Evolutionary conservation across 2,797 vertebrate genomes (phyloP), one percentile per base, ranked within the genome.

Genomic region (Epinephelus coioides): DNA sequence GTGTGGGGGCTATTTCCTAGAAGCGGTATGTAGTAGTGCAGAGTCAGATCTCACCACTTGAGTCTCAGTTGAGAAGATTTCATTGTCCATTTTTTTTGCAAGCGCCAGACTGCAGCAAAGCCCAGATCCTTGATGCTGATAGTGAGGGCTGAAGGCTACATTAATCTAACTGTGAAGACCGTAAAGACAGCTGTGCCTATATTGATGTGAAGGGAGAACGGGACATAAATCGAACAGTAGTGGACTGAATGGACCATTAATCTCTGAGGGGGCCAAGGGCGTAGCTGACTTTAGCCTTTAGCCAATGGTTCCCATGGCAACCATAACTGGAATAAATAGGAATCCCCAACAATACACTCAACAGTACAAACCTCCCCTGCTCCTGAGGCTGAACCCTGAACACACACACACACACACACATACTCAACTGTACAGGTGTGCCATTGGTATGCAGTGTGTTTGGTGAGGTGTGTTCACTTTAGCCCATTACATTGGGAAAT

Each of bases 401-500:
- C 19, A 23, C 50, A 17, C 23, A 63, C 14, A 47, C 27, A 72
- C 3, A 65, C 50, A 66, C 56, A 25, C 3, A 65, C 50, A 23
- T 6, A 30, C 27, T 30, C 54, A n/a, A 59, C 59, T 50, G 61
- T 23, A 47, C 56, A 89, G 88, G 67, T 83, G 82, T 69, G 40
- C 44, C 38, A 81, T 84, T 71, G 49, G 64, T 86, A 84, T 88
- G 73, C 78, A 30, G 61, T 18, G 77, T 61, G 79, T 54, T 84
- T 54, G 43, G 8, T 25, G 76, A 83, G 82, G 77, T 64, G 76
- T 10, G 54, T 46, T 89, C 69, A 76, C 72, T 86, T 86, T 46
- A 82, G 63, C 76, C 69, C 76, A 79, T 88, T 80, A 87, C 72
- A 71, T 66, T 19, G 11, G 51, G 69, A 82, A 89, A 90, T 76